Base-by-base conservation (phyloP, 2,113 vertebrate species). In the Leuciscus idus region DNA sequence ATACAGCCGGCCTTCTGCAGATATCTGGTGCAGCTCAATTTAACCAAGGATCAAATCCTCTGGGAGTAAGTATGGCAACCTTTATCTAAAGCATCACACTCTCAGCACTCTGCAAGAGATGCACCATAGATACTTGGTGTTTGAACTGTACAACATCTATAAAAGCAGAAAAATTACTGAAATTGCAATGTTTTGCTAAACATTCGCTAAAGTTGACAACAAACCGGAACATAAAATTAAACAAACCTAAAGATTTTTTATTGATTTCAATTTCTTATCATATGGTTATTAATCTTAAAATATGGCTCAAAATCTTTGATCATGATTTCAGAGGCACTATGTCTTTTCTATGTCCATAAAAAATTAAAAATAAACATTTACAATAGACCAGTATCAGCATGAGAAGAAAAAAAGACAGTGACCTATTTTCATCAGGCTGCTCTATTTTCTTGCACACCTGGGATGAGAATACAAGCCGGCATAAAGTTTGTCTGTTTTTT, bases 1-100 rank as follows among this genome's bases (percentile, higher is more conserved):
- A 86, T 86, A 88, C 86, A 91, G 88, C 88, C 90, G 89, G 89
- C 73, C 57, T 62, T 81, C 21, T 59, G 50, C 84, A 33, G 64
- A 72, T 83, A 64, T 84, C 61, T 85, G 15, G 59, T 30, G 79
- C 15, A 64, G 82, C 87, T 73, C 86, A 75, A 76, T 74, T 4
- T 55, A 46, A 84, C 79, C 73, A 55, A 33, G 70, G 72, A 85
- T 89, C n/a, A 87, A 74, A 85, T 86, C 39, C 39, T 68, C 43
- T 48, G 81, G 61, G 85, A 66, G 28, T 77, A 33, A 70, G 30
- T 74, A 50, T 59, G 43, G 21, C 55, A 73, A 73, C n/a, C 23
- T 83, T 33, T 85, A 43, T 10, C 57, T 80, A 61, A 83, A 73
- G 64, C 85, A 87, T 64, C 83, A 61, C 36, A 55, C 19, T 0